A percentile compares a stretch with the other conserved stretches of the same genome.
These are phyloP conservation scores for Ormyrus rosae DNA, from an alignment of 2,888 invertebrate genomes.

Conservation along the genomic window DNA sequence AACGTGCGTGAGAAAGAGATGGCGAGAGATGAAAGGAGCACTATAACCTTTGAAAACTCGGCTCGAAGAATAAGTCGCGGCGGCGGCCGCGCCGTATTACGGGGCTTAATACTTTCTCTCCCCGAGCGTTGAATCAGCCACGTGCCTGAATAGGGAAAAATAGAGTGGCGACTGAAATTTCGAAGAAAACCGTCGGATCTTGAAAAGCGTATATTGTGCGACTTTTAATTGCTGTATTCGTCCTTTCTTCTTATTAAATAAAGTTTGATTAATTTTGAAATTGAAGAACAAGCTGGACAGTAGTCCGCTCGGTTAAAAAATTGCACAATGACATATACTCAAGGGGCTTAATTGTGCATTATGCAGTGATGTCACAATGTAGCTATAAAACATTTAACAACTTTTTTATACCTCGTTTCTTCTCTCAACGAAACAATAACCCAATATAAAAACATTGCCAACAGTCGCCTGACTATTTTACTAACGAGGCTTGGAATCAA, in stretches of 20 bases:
- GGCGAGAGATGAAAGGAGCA: conserved; percentile 12
- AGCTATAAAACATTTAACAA: conserved; percentile 29
- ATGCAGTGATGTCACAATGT: conserved; percentile 46
- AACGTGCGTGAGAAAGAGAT: conserved; percentile 35
- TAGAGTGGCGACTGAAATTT: too few relatives aligned
- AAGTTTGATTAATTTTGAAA: neutral
- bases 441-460: too few relatives aligned
- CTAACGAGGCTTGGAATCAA: too few relatives aligned
- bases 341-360: conserved; percentile 12
- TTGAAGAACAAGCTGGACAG: neutral
- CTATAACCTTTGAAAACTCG: conserved; percentile 25
- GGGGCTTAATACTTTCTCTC: conserved; percentile 21
- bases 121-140: neutral
- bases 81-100: neutral
- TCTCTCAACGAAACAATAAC: too few relatives aligned
- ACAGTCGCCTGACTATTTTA: too few relatives aligned
- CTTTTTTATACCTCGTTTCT: neutral
- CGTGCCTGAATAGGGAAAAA: neutral
- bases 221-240: too few relatives aligned
- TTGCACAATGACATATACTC: conserved; percentile 30
- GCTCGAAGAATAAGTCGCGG: neutral
- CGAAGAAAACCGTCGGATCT: too few relatives aligned
- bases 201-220: too few relatives aligned
- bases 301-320: conserved; percentile 5
- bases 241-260: neutral